Evolutionary conservation across 2,113 vertebrate species (phyloP).

Genomic region (Bufo bufo): DNA sequence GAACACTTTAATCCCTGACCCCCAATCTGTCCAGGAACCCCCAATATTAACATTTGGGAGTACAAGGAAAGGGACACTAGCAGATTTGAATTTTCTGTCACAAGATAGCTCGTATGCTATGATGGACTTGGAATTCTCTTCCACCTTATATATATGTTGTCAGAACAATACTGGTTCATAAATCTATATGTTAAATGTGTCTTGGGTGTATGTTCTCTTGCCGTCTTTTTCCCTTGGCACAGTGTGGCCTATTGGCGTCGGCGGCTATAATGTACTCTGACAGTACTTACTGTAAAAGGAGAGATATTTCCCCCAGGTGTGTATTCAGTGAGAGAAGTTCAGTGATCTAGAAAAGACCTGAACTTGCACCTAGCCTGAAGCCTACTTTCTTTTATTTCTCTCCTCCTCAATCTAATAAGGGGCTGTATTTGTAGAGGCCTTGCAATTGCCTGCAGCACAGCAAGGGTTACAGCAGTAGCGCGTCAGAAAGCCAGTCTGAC

Average conservation of each 20-base stretch:
- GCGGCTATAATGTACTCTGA: not conserved
- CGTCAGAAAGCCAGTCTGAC: conserved; percentile 48
- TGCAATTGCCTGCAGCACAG: conserved; percentile 1
- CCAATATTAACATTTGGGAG: too few species aligned
- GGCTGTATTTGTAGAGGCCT: not conserved
- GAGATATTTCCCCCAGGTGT: conserved; percentile 29
- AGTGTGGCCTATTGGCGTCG: not conserved
- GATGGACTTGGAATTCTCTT: too few species aligned
- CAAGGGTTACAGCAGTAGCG: conserved; percentile 44
- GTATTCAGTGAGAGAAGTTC: conserved; percentile 18
- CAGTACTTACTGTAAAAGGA: conserved; percentile 23
- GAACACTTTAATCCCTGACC: too few species aligned
- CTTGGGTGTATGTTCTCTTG: not conserved
- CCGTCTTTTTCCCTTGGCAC: not conserved
- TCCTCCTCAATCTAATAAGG: not conserved
- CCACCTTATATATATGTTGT: too few species aligned
- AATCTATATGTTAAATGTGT: not conserved
- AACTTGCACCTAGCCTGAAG: conserved; percentile 33
- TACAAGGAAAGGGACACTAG: too few species aligned
- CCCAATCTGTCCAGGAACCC: too few species aligned
- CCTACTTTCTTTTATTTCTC: conserved; percentile 7
- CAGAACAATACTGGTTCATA: too few species aligned
- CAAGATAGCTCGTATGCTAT: too few species aligned
- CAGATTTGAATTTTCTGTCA: too few species aligned
- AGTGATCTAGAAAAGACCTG: conserved; percentile 39